phyloP scores from a whole-genome alignment of 2,797 vertebrate genomes.

The Xenentodon cancila region DNA sequence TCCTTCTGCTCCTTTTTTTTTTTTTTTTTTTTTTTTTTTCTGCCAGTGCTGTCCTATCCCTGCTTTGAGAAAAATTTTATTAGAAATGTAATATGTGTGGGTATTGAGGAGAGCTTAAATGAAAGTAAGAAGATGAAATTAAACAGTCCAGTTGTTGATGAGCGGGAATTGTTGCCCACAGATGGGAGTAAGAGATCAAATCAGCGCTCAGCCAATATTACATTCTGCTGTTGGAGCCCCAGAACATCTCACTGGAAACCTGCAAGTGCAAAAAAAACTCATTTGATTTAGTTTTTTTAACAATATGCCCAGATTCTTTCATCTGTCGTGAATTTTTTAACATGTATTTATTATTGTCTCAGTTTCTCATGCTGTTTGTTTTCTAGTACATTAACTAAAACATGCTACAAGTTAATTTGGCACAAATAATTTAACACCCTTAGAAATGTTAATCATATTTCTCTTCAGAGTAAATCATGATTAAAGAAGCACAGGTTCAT shows the following conservation, averaged over 20 bases:
- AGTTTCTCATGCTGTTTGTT: constrained; percentile 31
- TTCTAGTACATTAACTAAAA: constrained; percentile 4
- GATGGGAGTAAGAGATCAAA: constrained; percentile 38
- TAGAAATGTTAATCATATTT: constrained; percentile 38
- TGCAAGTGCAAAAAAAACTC: constrained; percentile 23
- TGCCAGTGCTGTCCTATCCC: not conserved
- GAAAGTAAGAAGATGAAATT: constrained; percentile 39
- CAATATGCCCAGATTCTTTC: constrained; percentile 18
- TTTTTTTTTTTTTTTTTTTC: no score
- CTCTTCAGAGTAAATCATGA: constrained; percentile 21
- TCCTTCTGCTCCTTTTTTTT: not conserved
- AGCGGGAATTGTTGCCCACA: constrained; percentile 28
- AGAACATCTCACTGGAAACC: constrained; percentile 18
- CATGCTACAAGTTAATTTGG: constrained; percentile 21
- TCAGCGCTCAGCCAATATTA: constrained; percentile 46
- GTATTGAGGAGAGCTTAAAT: constrained; percentile 19
- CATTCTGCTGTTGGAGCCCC: constrained; percentile 28
- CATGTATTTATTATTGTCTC: constrained; percentile 21
- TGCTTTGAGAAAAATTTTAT: constrained; percentile 25
- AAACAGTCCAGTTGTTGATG: constrained; percentile 17
- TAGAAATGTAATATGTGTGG: constrained; percentile 34
- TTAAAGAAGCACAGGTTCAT: constrained; percentile 19
- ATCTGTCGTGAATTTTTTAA: constrained; percentile 11
- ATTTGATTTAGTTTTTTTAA: constrained; percentile 37
- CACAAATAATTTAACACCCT: constrained; percentile 49